Evolutionary conservation across 2,113 vertebrate genomes (phyloP), one percentile per base, ranked within the genome.

Genomic region (Ciconia maguari): DNA sequence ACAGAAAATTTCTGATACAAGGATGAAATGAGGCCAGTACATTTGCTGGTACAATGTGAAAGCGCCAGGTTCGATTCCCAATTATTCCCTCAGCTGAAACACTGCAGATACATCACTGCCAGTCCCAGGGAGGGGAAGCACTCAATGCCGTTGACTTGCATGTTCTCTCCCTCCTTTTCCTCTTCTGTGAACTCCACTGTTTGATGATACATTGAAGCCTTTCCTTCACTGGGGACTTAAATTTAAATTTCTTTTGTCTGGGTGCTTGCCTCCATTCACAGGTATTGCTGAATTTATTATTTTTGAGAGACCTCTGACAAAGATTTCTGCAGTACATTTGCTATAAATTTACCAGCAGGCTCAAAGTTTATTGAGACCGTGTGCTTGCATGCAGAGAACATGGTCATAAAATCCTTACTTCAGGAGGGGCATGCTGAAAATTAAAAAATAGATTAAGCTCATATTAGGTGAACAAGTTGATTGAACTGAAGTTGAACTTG

Each of bases 361-460:
- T 93, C 57, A 18, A 41, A 57, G 70, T 80, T 79, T 85, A 83
- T 94, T 86, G 89, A 93, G 83, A 72, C 79, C 85, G 49, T 62
- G 79, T 95, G 94, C 54, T 65, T 86, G 83, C 82, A 48, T 64
- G 77, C 66, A 58, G 94, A 88, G 90, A 94, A 94, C 92, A 62
- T 22, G 71, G 54, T 36, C 68, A n/a, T 90, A 88, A 93, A 93
- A 72, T 46, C 76, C 36, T 61, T 44, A 17, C 58, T 94, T 57
- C 26, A 36, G 49, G 61, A 81, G 48, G 7, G 18, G 29, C 12
- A 22, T 22, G 41, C 52, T 77, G 65, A 62, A 77, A 81, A 74
- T 83, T 20, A 38, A 84, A 60, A 75, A 69, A 41, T 48, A 69
- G 41, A 49, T 86, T n/a, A 83, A 76, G 16, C 68, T 90, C 3